Base-by-base conservation (phyloP, 2,888 invertebrate species). In the Pachydiplax longipennis region DNA sequence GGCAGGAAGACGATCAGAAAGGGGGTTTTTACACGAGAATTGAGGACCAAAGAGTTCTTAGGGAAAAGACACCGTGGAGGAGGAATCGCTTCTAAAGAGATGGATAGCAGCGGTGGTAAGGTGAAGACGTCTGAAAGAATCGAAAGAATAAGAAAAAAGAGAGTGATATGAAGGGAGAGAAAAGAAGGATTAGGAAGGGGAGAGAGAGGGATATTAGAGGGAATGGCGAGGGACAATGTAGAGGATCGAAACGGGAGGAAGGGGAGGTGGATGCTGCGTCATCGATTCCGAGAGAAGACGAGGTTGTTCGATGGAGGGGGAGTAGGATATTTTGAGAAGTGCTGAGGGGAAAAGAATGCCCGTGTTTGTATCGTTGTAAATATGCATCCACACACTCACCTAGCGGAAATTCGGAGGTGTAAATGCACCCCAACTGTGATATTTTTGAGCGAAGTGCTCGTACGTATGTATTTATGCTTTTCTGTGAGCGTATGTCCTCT, bases 281-380 rank as follows among this genome's bases (percentile, higher is more conserved):
- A 83, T 83, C 83, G 83, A 83, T 83, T 83, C 83, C 83, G 18
- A 58, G 83, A 5, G 53, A 53, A 82, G 82, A 53, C 83, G 31
- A 2, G 8, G 58, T 35, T 83, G 83, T 83, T 83, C 83, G 83
- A 83, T 83, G 83, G 83, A 31, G 37, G 83, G 4, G 25, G 25
- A 13, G 35, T 53, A 35, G 61, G 61, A 53, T 53, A 53, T 53
- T 53, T 53, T 18, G 53, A 53, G 53, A 53, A 53, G 53, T 18
- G 35, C 25, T 44, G 53, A 25, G 25, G 48, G 58, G 44, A 44
- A 44, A 44, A 44, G 44, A 44, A 44, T 44, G 44, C 10, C 44
- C 1, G 10, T 44, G 44, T 44, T 44, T 44, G 44, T 44, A 44
- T 44, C 44, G 44, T 8, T 18, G 53, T 53, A 53, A 31, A 83